Percentiles rank a stretch among this genome's conserved stretches.
Conservation (phyloP, 2,113 vertebrate species). For the human (Homo sapiens) region GRCh38 chr17:38286001-38286500, state of each 20-base stretch:
- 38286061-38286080: slow-evolving; percentile 26
- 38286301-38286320: neutral
- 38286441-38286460: neutral
- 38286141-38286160: slow-evolving; percentile 62
- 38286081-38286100: neutral
- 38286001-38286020: neutral
- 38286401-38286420: neutral
- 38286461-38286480: neutral
- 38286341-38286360: neutral
- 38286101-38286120: neutral
- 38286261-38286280: neutral
- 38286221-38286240: slow-evolving; percentile 50
- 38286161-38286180: slow-evolving; percentile 54
- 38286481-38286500: neutral
- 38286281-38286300: slow-evolving; percentile 4
- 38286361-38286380: neutral
- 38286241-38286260: neutral
- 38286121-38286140: neutral
- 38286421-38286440: neutral
- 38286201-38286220: slow-evolving; percentile 63
- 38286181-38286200: slow-evolving; percentile 16
- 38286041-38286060: neutral
- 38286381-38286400: neutral
- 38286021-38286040: neutral
- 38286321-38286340: slow-evolving; percentile 41